phyloP scores from a whole-genome alignment of 2,113 vertebrate genomes.

The Etia nguti region DNA sequence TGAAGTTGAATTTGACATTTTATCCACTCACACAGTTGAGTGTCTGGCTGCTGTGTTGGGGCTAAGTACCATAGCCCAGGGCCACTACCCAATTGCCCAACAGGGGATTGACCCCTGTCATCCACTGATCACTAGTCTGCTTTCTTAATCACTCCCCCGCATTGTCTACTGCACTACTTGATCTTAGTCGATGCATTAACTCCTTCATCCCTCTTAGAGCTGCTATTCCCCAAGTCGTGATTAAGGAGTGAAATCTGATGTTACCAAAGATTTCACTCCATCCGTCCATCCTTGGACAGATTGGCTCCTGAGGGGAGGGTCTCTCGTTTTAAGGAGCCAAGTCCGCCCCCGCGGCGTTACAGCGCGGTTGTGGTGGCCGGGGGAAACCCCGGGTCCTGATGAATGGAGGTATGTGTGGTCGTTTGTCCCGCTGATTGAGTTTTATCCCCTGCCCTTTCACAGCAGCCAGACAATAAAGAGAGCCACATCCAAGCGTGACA shows the following conservation, averaged over 20 bases:
- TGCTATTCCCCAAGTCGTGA: neutral
- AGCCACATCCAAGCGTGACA: conserved; percentile 58
- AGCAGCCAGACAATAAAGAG: conserved; percentile 53
- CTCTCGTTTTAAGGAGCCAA: neutral
- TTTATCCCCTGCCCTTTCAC: conserved; percentile 66
- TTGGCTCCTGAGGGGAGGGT: neutral
- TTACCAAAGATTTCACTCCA: neutral
- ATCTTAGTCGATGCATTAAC: conserved; percentile 33
- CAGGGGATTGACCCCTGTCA: conserved; percentile 58
- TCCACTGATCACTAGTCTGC: conserved; percentile 42
- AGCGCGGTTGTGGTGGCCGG: neutral
- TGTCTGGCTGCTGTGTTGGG: conserved; percentile 9
- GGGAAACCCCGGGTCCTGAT: conserved; percentile 39
- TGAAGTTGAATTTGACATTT: conserved; percentile 54
- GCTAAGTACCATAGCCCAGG: conserved; percentile 34
- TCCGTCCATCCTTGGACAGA: neutral
- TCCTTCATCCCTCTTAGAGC: conserved; percentile 1
- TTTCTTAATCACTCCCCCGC: conserved; percentile 49
- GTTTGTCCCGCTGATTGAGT: conserved; percentile 68
- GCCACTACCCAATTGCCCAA: conserved; percentile 43
- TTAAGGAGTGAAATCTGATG: neutral
- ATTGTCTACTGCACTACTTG: conserved; percentile 10
- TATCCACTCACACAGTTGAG: conserved; percentile 26
- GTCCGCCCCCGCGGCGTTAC: neutral
- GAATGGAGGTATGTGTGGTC: conserved; percentile 34